Conservation (phyloP, 2,113 vertebrate genomes). For the Vidua chalybeata region DNA sequence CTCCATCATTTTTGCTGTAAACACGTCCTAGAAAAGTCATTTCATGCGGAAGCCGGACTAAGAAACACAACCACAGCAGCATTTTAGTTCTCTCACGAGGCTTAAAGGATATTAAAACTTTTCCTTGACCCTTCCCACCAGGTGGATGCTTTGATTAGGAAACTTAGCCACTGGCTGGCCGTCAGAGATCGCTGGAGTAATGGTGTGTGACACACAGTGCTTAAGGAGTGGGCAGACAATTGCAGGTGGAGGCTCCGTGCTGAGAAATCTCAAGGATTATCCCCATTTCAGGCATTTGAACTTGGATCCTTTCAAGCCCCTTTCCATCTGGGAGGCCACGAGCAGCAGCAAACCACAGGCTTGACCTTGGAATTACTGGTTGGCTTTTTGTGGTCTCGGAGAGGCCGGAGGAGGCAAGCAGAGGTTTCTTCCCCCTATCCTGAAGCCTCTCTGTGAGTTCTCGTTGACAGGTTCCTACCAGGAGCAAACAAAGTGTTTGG, state of each 20-base stretch:
- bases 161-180: neutral
- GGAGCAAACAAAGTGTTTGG: neutral
- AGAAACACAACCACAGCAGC: neutral
- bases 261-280: neutral
- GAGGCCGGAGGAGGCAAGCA: accelerated
- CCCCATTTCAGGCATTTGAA: neutral
- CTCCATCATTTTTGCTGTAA: constrained; percentile 44
- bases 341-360: neutral
- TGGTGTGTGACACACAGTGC: neutral
- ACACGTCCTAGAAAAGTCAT: constrained; percentile 19
- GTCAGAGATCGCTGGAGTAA: neutral
- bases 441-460: neutral
- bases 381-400: neutral
- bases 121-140: neutral
- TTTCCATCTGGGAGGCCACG: neutral
- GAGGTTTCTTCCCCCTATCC: neutral
- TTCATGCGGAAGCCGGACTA: neutral
- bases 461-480: neutral
- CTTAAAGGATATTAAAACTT: neutral
- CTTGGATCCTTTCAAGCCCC: neutral
- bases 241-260: accelerated
- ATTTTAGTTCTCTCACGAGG: neutral
- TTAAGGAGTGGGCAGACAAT: neutral
- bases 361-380: neutral
- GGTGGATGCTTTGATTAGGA: constrained; percentile 11